Evolutionary conservation across 2,888 invertebrate species (phyloP).

Genomic region (Hylaea fasciaria): DNA sequence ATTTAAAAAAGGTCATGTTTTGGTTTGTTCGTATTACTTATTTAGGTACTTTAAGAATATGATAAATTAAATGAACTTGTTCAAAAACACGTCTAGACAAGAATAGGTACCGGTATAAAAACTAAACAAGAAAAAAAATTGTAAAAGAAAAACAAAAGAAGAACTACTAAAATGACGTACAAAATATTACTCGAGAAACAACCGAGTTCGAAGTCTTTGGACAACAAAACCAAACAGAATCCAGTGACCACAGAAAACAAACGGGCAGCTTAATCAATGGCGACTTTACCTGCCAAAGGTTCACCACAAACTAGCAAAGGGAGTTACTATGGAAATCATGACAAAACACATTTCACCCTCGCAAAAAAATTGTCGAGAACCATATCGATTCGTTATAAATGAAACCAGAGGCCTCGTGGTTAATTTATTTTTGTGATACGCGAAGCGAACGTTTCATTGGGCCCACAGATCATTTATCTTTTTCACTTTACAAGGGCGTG

Average conservation of each 20-base stretch:
- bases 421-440: conserved; percentile 69
- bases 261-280: conserved; percentile 21
- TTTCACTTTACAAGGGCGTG: conserved; percentile 72
- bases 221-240: neutral
- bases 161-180: too few species aligned
- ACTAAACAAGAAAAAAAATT: too few species aligned
- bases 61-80: too few species aligned
- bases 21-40: too few species aligned
- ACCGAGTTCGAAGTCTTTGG: too few species aligned
- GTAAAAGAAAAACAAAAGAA: too few species aligned
- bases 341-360: conserved; percentile 47
- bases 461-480: conserved; percentile 66
- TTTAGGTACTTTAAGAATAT: too few species aligned
- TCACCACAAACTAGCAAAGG: conserved; percentile 28
- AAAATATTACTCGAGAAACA: too few species aligned
- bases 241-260: conserved; percentile 12
- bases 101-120: too few species aligned
- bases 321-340: conserved; percentile 46
- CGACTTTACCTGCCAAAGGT: conserved; percentile 27
- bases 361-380: conserved; percentile 36
- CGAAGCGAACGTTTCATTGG: conserved; percentile 59
- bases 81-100: too few species aligned
- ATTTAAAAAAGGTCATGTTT: neutral
- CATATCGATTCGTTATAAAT: conserved; percentile 51
- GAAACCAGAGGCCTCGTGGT: conserved; percentile 48